These are phyloP conservation scores for Urosaurus nigricauda DNA, from an alignment of 2,797 vertebrate genomes.

Conservation along the genomic window DNA sequence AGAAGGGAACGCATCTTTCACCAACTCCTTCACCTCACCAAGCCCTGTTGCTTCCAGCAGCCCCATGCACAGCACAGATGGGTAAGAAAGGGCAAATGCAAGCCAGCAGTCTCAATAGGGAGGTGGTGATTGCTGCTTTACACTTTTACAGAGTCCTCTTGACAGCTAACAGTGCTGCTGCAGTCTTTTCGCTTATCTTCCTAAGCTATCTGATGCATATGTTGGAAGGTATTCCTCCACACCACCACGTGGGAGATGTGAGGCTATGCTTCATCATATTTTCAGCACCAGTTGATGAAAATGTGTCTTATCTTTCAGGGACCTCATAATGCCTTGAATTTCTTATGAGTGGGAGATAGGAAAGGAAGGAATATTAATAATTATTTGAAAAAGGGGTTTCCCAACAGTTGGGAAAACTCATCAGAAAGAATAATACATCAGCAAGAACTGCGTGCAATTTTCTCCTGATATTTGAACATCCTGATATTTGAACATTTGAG, in stretches of 20 bases:
- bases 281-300: not conserved
- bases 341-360: no score
- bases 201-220: not conserved
- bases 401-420: no score
- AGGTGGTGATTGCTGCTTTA: not conserved
- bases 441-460: no score
- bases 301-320: not conserved
- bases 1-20: slow-evolving; percentile 78
- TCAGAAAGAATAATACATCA: no score
- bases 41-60: slow-evolving; percentile 93
- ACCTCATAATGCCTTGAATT: not conserved
- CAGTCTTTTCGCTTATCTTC: not conserved
- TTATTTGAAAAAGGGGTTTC: no score
- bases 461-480: no score
- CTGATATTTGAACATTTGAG: no score
- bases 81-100: slow-evolving; percentile 79
- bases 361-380: no score
- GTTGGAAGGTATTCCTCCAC: not conserved
- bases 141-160: not conserved
- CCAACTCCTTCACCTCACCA: slow-evolving; percentile 80
- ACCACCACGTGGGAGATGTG: not conserved
- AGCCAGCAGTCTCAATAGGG: not conserved
- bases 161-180: no score
- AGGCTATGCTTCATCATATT: not conserved
- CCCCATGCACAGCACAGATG: slow-evolving; percentile 87